Base-by-base conservation (phyloP, 2,113 vertebrate genomes). In the Dicentrarchus labrax region DNA sequence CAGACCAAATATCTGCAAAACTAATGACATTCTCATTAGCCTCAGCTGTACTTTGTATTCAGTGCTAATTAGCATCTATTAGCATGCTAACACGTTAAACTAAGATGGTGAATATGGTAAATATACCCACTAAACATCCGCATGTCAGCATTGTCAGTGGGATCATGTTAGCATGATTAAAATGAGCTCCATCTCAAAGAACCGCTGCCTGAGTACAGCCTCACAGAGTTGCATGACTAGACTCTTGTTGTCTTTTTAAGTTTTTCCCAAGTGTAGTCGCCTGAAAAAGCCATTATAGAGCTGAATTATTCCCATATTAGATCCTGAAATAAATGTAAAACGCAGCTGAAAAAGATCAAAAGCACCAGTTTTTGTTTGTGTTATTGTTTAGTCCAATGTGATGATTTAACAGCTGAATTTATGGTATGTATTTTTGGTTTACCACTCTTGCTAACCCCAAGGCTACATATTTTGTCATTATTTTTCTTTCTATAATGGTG, bases 361-460 rank as follows among this genome's bases (percentile, higher is more conserved):
- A 66, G 8, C 7, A 45, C 4, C 38, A 48, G 56, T 57, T 36
- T 45, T 22, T 59, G 4, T 24, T 15, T 59, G 45, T 50, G 21
- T 41, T 41, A 41, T 70, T 5, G 47, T 70, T 50, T 41, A 15
- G 16, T 56, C 16, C 15, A 38, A 4, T 69, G 41, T 65, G 30
- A 64, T 38, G 24, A 19, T 66, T 72, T 60, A 65, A 22, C n/a
- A 19, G 36, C 59, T 17, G 22, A 7, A 39, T 24, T 45, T 60
- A 19, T 45, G 41, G 17, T 83, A 8, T 72, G 17, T 84, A 22
- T 80, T 85, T 71, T 51, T 70, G 41, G 51, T 11, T 2, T 43
- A 43, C 62, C 41, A 48, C 43, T 47, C 5, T 19, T n/a, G 17
- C 21, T 38, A 16, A 12, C 12, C 68, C 19, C 21, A 38, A 19